Evolutionary conservation across 2,113 vertebrate species (phyloP).

Genomic region (Cygnus atratus): DNA sequence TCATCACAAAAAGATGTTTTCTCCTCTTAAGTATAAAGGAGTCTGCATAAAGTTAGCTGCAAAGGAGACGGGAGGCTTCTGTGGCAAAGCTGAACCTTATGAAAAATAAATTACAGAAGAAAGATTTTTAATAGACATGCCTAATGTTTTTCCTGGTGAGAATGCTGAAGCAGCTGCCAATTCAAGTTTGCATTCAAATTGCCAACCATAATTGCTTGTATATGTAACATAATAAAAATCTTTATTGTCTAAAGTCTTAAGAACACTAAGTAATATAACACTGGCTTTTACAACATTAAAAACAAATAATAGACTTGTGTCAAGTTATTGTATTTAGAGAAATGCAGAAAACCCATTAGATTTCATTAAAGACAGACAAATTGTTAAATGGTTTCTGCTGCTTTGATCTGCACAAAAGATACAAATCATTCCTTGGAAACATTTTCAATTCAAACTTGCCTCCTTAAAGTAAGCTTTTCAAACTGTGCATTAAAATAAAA

Average conservation of each 20-base stretch:
- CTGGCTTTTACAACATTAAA: constrained; percentile 63
- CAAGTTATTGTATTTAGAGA: constrained; percentile 61
- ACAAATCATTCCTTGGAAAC: constrained; percentile 52
- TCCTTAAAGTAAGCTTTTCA: constrained; percentile 66
- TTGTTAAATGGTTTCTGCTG: constrained; percentile 59
- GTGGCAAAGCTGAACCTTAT: constrained; percentile 14
- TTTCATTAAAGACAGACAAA: constrained; percentile 67
- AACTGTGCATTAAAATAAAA: constrained; percentile 65
- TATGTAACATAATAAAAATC: constrained; percentile 56
- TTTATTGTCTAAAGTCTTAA: constrained; percentile 55
- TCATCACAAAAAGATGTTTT: not conserved
- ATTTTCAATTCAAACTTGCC: constrained; percentile 38
- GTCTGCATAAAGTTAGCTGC: not conserved
- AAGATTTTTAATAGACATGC: constrained; percentile 56
- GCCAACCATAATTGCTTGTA: constrained; percentile 67
- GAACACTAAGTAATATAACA: constrained; percentile 49
- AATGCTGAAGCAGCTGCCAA: constrained; percentile 53
- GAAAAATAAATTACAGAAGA: constrained; percentile 58
- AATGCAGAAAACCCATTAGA: constrained; percentile 64
- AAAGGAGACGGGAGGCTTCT: constrained; percentile 35
- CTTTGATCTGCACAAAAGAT: constrained; percentile 64
- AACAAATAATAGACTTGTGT: constrained; percentile 66
- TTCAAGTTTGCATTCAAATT: constrained; percentile 55
- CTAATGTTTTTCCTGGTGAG: constrained; percentile 64
- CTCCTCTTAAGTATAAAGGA: not conserved